phyloP scores from a whole-genome alignment of 2,797 vertebrate genomes.

The Erethizon dorsatum region DNA sequence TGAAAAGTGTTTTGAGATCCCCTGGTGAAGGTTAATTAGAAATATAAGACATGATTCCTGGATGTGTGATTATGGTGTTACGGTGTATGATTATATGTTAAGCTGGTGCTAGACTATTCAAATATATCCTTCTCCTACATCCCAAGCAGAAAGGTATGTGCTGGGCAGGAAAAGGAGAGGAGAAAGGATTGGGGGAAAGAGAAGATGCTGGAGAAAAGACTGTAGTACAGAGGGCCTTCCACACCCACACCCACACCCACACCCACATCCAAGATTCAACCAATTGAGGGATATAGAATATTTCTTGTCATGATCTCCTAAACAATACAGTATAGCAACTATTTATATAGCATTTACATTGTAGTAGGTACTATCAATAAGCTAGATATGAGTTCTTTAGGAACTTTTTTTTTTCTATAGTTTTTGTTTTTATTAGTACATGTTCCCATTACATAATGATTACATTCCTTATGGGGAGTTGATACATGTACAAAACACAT shows the following conservation, averaged over 20 bases:
- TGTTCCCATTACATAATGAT: neutral
- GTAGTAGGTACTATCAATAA: neutral
- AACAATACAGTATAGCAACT: neutral
- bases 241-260: neutral
- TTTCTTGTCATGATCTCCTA: neutral
- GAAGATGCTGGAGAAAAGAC: neutral
- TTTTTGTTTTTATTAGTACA: neutral
- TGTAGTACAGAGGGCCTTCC: too few relatives aligned
- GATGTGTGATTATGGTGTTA: neutral
- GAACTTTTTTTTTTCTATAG: neutral
- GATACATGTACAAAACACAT: neutral
- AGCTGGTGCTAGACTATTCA: neutral
- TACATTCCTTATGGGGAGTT: neutral
- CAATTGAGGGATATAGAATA: neutral
- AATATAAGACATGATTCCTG: neutral
- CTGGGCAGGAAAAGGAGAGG: neutral
- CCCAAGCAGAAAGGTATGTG: neutral
- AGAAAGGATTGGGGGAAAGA: neutral
- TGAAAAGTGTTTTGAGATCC: conserved; percentile 63
- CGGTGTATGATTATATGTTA: neutral
- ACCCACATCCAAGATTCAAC: neutral
- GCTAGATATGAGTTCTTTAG: neutral
- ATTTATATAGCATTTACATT: neutral
- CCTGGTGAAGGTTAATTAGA: conserved; percentile 65
- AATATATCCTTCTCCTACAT: neutral